Percentiles rank a stretch among this genome's conserved stretches.
Conservation (phyloP, 1,140 invertebrate genomes). For the Geopemphigus sp. region DNA sequence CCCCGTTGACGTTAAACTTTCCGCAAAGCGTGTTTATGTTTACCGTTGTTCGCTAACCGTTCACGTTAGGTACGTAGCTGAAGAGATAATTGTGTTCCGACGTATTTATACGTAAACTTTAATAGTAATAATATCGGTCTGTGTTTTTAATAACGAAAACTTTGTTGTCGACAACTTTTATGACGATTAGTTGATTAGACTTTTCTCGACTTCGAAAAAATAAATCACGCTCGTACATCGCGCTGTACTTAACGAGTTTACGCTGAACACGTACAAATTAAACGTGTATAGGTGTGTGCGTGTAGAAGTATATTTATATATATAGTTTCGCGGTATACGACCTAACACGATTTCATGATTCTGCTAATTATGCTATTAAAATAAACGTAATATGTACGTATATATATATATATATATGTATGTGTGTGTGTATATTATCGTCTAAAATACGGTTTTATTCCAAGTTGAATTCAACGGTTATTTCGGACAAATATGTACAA, state of each 20-base stretch:
- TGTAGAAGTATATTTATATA: no score
- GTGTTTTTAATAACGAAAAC: slow-evolving; percentile 26
- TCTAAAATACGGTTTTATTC: no score
- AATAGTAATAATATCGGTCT: slow-evolving; percentile 12
- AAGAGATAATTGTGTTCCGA: slow-evolving; percentile 36
- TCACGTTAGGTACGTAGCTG: slow-evolving; percentile 7
- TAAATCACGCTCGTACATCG: background rate
- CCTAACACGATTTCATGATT: no score
- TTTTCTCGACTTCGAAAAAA: background rate
- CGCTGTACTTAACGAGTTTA: background rate
- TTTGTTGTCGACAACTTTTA: slow-evolving; percentile 24
- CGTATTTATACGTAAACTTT: slow-evolving; percentile 29
- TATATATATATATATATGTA: no score
- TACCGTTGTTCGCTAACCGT: slow-evolving; percentile 11
- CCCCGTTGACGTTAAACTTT: slow-evolving; percentile 3
- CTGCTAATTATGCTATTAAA: no score
- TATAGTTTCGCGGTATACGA: no score
- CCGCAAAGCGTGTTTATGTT: slow-evolving; percentile 6
- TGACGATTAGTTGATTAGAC: slow-evolving; percentile 25
- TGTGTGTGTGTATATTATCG: no score
- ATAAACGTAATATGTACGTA: no score
- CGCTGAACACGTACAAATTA: no score
- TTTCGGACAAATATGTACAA: no score
- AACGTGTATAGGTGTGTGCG: no score
- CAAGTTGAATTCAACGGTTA: no score